Conservation (phyloP, 2,113 vertebrate species). For the Perca fluviatilis region DNA sequence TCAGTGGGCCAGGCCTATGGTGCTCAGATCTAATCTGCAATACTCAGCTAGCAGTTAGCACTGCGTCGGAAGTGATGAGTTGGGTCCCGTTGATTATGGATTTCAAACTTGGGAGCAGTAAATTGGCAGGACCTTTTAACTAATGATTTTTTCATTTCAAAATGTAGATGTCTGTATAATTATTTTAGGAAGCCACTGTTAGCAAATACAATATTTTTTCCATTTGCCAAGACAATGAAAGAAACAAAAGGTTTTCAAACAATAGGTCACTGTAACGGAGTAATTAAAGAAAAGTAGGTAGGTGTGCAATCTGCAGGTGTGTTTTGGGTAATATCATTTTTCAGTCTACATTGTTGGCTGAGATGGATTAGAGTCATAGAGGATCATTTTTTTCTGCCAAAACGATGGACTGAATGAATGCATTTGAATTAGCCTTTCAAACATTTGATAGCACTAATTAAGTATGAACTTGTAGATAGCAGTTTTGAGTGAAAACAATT, state of each 20-base stretch:
- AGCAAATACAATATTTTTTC: not conserved
- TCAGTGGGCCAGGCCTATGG: constrained; percentile 72
- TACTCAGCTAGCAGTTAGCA: constrained; percentile 80
- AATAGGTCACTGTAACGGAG: constrained; percentile 15
- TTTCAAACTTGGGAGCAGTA: constrained; percentile 48
- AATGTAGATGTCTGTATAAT: constrained; percentile 48
- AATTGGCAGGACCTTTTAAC: constrained; percentile 65
- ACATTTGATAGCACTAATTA: constrained; percentile 64
- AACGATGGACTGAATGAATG: constrained; percentile 47
- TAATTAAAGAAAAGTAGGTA: constrained; percentile 22
- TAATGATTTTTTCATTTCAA: constrained; percentile 54
- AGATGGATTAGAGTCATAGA: constrained; percentile 33
- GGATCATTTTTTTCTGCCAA: constrained; percentile 2
- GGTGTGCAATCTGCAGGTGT: not conserved
- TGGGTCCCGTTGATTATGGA: constrained; percentile 59
- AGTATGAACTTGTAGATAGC: constrained; percentile 61
- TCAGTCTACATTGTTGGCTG: constrained; percentile 23
- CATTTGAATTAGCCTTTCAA: constrained; percentile 54
- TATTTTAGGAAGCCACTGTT: constrained; percentile 39
- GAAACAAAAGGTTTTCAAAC: constrained; percentile 34
- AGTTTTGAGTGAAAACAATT: constrained; percentile 63
- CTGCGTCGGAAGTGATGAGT: constrained; percentile 69
- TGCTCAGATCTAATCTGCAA: constrained; percentile 81
- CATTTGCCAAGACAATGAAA: constrained; percentile 16
- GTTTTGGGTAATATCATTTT: constrained; percentile 1